Conservation (phyloP, 2,113 vertebrate species). For the Planiliza haematocheilus region DNA sequence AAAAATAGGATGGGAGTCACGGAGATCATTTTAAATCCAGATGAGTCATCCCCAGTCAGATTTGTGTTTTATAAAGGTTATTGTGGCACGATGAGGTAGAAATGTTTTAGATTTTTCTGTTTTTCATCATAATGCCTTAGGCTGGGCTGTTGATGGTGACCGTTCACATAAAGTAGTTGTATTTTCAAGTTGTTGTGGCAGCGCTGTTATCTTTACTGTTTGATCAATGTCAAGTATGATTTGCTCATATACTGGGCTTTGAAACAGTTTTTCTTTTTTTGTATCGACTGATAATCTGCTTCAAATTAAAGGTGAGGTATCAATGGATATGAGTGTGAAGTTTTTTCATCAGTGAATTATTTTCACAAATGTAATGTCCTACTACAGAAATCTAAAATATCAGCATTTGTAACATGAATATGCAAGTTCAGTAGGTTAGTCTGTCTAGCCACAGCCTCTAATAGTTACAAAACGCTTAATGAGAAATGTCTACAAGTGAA, state of each 20-base stretch:
- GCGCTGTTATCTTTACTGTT: constrained; percentile 30
- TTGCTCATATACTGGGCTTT: constrained; percentile 38
- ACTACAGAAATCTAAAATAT: no score
- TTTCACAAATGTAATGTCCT: not conserved
- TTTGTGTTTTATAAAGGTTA: not conserved
- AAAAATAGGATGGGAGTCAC: no score
- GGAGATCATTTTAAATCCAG: constrained; percentile 15
- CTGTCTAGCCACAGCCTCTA: no score
- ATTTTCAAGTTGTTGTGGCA: constrained; percentile 44
- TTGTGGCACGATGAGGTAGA: not conserved
- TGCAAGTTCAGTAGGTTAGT: not conserved
- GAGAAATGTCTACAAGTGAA: not conserved
- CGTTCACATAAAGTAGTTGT: constrained; percentile 10
- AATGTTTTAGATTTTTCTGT: constrained; percentile 16
- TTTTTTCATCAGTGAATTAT: not conserved
- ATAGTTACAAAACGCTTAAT: no score
- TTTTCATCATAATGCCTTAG: not conserved
- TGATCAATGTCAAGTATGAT: constrained; percentile 47
- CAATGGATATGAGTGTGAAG: not conserved
- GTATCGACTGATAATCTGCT: constrained; percentile 61
- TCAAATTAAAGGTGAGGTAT: constrained; percentile 72
- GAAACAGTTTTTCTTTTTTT: constrained; percentile 53
- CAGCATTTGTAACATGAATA: no score
- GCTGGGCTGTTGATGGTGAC: constrained; percentile 2
- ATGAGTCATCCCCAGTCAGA: not conserved